Base-by-base conservation (phyloP, 2,797 vertebrate species). In the Neomorphus geoffroyi region DNA sequence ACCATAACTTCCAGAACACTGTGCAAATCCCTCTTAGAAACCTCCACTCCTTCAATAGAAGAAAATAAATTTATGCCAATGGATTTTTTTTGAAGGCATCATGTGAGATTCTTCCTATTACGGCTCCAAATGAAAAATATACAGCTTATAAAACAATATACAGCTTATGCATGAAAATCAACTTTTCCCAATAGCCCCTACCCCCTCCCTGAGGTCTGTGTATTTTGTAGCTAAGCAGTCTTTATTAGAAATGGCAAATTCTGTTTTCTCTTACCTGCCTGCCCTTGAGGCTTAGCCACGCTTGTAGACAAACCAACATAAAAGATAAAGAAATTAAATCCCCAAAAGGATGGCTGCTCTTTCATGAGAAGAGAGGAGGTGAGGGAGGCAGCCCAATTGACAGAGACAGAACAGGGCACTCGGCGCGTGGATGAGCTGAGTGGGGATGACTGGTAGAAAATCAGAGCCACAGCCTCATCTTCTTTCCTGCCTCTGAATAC, bases 261-360 rank as follows among this genome's bases (percentile, higher is more conserved):
- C 23, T 13, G 12, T 58, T 93, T 18, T 70, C 2, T 85, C 94
- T 97, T 97, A 97, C 94, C 88, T 69, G 71, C 37, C 50, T 83
- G 56, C n/a, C 88, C 35, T 45, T 24, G 11, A 33, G 79, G 85
- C 4, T 95, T 72, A 80, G 87, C 86, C 33, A 62, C 65, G 62
- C 65, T 86, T 80, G 16, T 61, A 85, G 91, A 60, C 18, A 84
- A 79, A 62, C 91, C 24, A 90, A 94, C 71, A 92, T 9, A 67
- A 90, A 91, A 64, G 10, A 79, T 26, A 61, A 82, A 23, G 26
- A 74, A 18, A 60, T 37, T 69, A 53, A 72, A 60, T 88, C 18
- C 39, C 10, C 23, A 1, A 41, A 87, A 66, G 54, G 48, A 69
- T 1, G 22, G 13, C 39, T 86, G 21, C 11, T 93, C 53, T 87